Percentiles rank a stretch among this genome's conserved stretches.
These are phyloP conservation scores for Streptopelia turtur DNA, from an alignment of 2,797 vertebrate genomes.

Conservation along the genomic window DNA sequence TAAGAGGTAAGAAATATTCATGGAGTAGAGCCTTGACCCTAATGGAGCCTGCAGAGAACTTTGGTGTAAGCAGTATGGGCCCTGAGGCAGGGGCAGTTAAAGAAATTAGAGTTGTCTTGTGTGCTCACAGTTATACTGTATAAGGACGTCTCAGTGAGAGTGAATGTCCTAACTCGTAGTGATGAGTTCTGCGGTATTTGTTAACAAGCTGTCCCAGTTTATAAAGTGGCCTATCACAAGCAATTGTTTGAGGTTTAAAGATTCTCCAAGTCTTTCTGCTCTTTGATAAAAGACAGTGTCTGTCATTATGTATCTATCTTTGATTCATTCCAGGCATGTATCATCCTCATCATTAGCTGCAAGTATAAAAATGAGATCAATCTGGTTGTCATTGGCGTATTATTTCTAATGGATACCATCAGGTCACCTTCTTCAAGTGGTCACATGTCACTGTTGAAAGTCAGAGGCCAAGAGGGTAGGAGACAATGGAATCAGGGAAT, in stretches of 20 bases:
- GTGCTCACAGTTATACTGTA: not conserved
- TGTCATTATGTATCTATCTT: not conserved
- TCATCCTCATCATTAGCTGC: not conserved
- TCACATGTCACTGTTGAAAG: not conserved
- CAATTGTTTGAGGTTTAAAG: conserved; percentile 1
- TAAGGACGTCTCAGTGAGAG: not conserved
- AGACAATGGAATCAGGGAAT: not conserved
- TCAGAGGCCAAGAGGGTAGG: not conserved
- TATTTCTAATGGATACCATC: not conserved
- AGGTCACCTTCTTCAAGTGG: not conserved
- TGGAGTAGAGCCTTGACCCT: not conserved
- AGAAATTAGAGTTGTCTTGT: not conserved
- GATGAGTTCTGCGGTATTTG: not conserved
- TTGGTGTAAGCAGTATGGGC: not conserved
- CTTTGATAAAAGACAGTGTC: not conserved
- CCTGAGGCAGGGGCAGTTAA: not conserved
- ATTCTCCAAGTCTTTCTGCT: not conserved
- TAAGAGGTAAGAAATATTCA: not conserved
- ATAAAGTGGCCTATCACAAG: not conserved
- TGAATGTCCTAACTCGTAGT: not conserved
- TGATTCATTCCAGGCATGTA: not conserved
- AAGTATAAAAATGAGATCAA: not conserved
- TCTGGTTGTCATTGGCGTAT: not conserved
- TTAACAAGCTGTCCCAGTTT: not conserved
- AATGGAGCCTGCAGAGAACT: not conserved